phyloP scores from a whole-genome alignment of 2,888 invertebrate genomes.

The Nipponacmea schrenckii region DNA sequence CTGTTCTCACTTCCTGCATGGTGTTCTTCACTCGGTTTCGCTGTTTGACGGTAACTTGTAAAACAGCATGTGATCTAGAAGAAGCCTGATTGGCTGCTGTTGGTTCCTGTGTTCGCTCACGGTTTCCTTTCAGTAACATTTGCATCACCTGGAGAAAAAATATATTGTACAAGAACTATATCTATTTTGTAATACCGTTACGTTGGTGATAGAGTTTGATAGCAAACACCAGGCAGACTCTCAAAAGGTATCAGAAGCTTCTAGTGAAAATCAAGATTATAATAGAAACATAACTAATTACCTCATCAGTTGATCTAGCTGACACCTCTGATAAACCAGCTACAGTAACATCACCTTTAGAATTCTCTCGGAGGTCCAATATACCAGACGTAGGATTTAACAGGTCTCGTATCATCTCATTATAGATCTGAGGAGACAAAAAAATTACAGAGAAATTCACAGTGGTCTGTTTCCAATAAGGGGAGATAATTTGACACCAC shows the following conservation, averaged over 20 bases:
- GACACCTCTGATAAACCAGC: conserved; percentile 88
- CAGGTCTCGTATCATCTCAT: conserved; percentile 92
- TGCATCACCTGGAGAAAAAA: conserved; percentile 77
- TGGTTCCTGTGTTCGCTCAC: conserved; percentile 90
- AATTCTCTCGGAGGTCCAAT: conserved; percentile 90
- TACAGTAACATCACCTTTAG: conserved; percentile 84
- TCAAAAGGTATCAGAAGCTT: not conserved
- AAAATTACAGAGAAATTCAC: conserved; percentile 1
- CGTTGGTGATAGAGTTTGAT: too few relatives aligned
- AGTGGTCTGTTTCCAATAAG: not conserved
- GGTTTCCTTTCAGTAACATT: conserved; percentile 88
- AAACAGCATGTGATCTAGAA: conserved; percentile 91
- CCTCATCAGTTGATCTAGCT: conserved; percentile 86
- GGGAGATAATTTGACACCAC: too few relatives aligned
- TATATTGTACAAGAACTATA: too few relatives aligned
- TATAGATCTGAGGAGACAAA: conserved; percentile 77
- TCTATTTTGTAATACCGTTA: too few relatives aligned
- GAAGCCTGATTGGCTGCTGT: conserved; percentile 95
- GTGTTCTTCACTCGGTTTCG: conserved; percentile 55
- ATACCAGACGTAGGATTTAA: conserved; percentile 84
- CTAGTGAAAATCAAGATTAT: too few relatives aligned
- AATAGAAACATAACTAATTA: conserved; percentile 34
- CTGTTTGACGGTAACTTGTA: conserved; percentile 75
- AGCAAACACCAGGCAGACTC: too few relatives aligned
- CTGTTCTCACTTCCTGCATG: conserved; percentile 63